A percentile compares a stretch with the other conserved stretches of the same genome.
Evolutionary conservation across 2,113 vertebrate genomes (phyloP).

Genomic region (Puma concolor): DNA sequence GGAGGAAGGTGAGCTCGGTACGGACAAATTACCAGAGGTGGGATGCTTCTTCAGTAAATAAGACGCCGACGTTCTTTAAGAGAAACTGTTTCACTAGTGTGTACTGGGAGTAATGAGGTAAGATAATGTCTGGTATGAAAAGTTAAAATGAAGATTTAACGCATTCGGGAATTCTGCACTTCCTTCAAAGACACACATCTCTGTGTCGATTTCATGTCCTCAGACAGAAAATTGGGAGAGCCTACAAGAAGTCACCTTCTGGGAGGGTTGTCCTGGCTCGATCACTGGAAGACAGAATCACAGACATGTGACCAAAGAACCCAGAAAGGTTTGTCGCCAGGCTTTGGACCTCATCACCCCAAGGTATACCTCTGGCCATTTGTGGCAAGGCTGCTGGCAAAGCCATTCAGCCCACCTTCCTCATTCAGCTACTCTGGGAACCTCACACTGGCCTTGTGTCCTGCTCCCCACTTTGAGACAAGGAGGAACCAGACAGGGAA

Average conservation of each 20-base stretch:
- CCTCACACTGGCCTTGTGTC: not conserved
- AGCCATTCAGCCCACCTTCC: not conserved
- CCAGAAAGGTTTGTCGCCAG: not conserved
- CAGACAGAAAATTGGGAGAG: not conserved
- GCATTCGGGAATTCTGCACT: not conserved
- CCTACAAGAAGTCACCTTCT: not conserved
- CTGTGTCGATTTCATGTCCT: not conserved
- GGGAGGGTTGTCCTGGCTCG: not conserved
- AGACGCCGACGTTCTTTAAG: not conserved
- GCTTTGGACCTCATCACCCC: not conserved
- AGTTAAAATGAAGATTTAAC: not conserved
- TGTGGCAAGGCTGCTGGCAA: not conserved
- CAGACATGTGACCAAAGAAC: not conserved
- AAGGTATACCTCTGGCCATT: too few relatives aligned
- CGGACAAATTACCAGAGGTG: not conserved
- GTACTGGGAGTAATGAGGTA: not conserved
- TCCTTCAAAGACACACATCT: not conserved
- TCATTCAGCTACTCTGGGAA: not conserved
- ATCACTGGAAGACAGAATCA: not conserved
- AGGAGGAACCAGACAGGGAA: not conserved
- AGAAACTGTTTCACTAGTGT: constrained; percentile 3
- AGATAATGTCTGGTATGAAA: not conserved
- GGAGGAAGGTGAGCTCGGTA: not conserved
- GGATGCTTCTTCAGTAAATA: not conserved
- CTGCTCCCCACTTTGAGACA: not conserved